Evolutionary conservation across 2,888 invertebrate species (phyloP).

Genomic region (Melikaiella ostensackeni): DNA sequence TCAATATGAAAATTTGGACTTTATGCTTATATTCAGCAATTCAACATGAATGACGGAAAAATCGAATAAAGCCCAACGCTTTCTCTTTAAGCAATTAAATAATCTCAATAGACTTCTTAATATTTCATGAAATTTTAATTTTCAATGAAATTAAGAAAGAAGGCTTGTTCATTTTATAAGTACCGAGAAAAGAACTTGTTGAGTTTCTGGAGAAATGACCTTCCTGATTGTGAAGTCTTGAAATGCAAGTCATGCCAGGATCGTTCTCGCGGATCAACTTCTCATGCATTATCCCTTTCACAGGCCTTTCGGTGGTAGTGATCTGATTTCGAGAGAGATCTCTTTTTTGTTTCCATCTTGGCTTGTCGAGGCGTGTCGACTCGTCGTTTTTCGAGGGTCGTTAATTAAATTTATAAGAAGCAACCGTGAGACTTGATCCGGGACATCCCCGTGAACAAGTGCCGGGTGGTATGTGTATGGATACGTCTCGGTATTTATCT

Average conservation of each 20-base stretch:
- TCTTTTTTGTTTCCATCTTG: constrained; percentile 20
- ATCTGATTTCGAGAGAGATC: constrained; percentile 31
- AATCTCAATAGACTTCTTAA: not conserved
- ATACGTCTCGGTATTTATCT: constrained; percentile 1
- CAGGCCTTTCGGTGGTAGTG: constrained; percentile 20
- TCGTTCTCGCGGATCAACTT: constrained; percentile 15
- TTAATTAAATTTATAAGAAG: constrained; percentile 37
- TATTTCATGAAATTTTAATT: constrained; percentile 10
- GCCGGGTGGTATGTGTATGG: constrained; percentile 22
- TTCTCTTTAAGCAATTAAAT: not conserved
- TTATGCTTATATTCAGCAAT: not conserved
- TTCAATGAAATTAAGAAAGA: not conserved
- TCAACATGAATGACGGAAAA: not conserved
- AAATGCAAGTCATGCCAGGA: constrained; percentile 31
- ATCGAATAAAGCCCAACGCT: not conserved
- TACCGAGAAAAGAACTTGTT: constrained; percentile 9
- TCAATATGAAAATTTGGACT: not conserved
- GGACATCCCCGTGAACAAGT: constrained; percentile 22
- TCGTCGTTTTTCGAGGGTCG: constrained; percentile 24
- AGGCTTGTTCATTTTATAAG: constrained; percentile 5
- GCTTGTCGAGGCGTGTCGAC: constrained; percentile 35
- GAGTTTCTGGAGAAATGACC: constrained; percentile 8
- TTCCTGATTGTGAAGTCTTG: constrained; percentile 2
- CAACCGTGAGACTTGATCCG: constrained; percentile 32
- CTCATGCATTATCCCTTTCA: constrained; percentile 11